Conservation (phyloP, 2,888 invertebrate species). For the Teinopalpus imperialis region DNA sequence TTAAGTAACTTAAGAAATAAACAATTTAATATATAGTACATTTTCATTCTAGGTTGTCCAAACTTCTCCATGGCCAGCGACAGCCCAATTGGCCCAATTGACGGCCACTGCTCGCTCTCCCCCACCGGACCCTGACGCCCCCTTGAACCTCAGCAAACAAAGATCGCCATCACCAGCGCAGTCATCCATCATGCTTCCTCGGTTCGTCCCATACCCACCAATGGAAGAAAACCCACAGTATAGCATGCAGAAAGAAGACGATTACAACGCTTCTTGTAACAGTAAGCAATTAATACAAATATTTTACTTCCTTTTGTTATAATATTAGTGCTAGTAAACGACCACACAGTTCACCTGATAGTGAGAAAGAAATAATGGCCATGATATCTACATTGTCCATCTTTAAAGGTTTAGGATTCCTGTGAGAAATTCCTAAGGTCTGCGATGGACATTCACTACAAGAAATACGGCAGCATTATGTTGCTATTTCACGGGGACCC, state of each 20-base stretch:
- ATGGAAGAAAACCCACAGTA: slow-evolving; percentile 65
- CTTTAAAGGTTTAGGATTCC: too few species aligned
- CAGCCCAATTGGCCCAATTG: slow-evolving; percentile 88
- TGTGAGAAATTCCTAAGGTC: too few species aligned
- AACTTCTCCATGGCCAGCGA: slow-evolving; percentile 84
- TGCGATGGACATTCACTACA: too few species aligned
- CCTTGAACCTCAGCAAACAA: slow-evolving; percentile 94
- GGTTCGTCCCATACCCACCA: slow-evolving; percentile 76
- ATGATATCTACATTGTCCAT: too few species aligned
- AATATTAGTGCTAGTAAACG: slow-evolving; percentile 1
- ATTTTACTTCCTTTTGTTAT: background rate
- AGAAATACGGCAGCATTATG: too few species aligned
- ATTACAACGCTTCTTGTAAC: slow-evolving; percentile 64
- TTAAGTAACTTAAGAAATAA: too few species aligned
- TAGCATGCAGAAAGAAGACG: slow-evolving; percentile 70
- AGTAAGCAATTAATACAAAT: slow-evolving; percentile 49
- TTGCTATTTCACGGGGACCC: too few species aligned
- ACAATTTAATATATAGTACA: background rate
- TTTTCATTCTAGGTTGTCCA: slow-evolving; percentile 64
- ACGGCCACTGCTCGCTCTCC: slow-evolving; percentile 81
- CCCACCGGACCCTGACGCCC: slow-evolving; percentile 89
- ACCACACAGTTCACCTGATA: too few species aligned
- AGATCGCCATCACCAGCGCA: slow-evolving; percentile 84
- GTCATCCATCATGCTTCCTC: slow-evolving; percentile 75
- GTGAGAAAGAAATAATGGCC: too few species aligned